phyloP scores from a whole-genome alignment of 2,113 vertebrate species.

The Brachypodius melanocephalos region DNA sequence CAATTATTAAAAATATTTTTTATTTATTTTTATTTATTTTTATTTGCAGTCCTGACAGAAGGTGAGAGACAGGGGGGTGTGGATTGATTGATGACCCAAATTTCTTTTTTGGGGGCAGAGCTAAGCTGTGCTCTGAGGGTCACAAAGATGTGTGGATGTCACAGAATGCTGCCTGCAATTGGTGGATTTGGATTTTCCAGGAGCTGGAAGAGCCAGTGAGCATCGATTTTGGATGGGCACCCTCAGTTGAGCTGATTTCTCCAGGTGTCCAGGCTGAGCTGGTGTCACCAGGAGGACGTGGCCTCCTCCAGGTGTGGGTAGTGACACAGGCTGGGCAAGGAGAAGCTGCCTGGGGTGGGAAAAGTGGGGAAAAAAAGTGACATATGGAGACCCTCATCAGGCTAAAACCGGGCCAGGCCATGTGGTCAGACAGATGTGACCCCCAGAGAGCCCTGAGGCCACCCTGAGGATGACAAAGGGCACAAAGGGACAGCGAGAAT shows the following conservation, averaged over 20 bases:
- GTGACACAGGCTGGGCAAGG: not conserved
- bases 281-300: not conserved
- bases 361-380: not conserved
- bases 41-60: not conserved
- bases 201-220: not conserved
- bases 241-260: not conserved
- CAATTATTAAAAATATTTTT: too few relatives aligned
- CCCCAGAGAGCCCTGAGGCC: not conserved
- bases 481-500: rapidly evolving
- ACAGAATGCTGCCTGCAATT: rapidly evolving
- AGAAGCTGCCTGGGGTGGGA: not conserved
- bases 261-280: not conserved
- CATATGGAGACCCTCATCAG: rapidly evolving
- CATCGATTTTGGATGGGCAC: not conserved
- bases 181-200: not conserved
- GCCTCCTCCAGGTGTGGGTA: not conserved
- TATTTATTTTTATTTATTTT: not conserved
- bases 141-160: not conserved
- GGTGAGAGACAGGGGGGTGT: not conserved
- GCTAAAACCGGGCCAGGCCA: not conserved
- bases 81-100: not conserved
- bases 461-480: rapidly evolving
- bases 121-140: not conserved
- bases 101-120: not conserved
- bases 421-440: not conserved